Base-by-base conservation (phyloP, 1,140 invertebrate species). In the Brachionus calyciflorus region DNA sequence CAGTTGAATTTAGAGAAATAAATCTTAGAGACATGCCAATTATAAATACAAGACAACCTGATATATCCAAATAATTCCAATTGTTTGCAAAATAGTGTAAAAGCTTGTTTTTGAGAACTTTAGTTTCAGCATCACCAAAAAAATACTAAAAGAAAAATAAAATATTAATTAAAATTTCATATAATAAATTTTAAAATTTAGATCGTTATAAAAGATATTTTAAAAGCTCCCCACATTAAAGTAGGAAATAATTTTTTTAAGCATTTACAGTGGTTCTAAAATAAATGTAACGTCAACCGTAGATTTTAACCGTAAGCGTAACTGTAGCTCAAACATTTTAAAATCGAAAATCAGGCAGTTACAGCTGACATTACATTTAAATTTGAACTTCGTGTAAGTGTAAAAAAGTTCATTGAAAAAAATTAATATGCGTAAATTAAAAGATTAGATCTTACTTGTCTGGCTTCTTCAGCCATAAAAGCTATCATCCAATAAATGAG, bases 381-480 rank as follows among this genome's bases (percentile, higher is more conserved):
- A n/a, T n/a, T n/a, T n/a, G n/a, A n/a, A n/a, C n/a, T n/a, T n/a
- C n/a, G n/a, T n/a, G n/a, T n/a, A n/a, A n/a, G n/a, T n/a, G n/a
- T 10, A 46, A 46, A 46, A 46, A 46, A 46, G n/a, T 46, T 46
- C n/a, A 46, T n/a, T 46, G 44, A 46, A n/a, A 51, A 19, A 51
- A 19, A 51, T 51, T 19, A 51, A 51, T n/a, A n/a, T n/a, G n/a
- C n/a, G n/a, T n/a, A n/a, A n/a, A n/a, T n/a, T n/a, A 37, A 37
- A 37, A 5, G 33, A 37, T 37, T 37, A 9, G 3, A 26, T 17
- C 69, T 40, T 30, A 79, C 79, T 49, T 79, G 79, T 75, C 77
- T 57, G 21, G 79, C 33, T 73, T 79, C 79, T 76, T 79, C 79
- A 53, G 53, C 30, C 12, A 78, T 44, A 10, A 79, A 68, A 28